A percentile compares a stretch with the other conserved stretches of the same genome.
phyloP scores from a whole-genome alignment of 2,888 invertebrate genomes.

The Zygaena filipendulae region DNA sequence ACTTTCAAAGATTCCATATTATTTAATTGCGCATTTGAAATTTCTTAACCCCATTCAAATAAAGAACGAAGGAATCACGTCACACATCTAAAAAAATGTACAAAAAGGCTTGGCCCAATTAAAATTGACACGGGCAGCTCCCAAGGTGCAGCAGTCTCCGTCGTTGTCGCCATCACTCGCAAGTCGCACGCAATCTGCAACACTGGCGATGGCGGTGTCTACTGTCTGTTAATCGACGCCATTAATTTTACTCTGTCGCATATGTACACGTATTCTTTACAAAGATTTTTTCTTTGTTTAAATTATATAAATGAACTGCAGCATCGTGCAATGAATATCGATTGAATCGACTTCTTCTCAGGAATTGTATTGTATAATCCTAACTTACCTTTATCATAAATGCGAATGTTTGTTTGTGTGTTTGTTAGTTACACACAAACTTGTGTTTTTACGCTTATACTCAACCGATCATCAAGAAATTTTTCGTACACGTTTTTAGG shows the following conservation, averaged over 20 bases:
- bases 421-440: too few relatives aligned
- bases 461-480: too few relatives aligned
- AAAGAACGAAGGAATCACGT: slow-evolving; percentile 38
- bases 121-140: slow-evolving; percentile 60
- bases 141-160: too few relatives aligned
- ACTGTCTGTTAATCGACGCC: slow-evolving; percentile 57
- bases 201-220: slow-evolving; percentile 29
- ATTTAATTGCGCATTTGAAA: too few relatives aligned
- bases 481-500: too few relatives aligned
- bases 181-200: slow-evolving; percentile 60
- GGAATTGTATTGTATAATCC: too few relatives aligned
- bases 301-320: slow-evolving; percentile 36
- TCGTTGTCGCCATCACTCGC: slow-evolving; percentile 46
- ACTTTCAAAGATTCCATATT: too few relatives aligned
- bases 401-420: too few relatives aligned
- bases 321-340: slow-evolving; percentile 18
- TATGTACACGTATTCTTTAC: slow-evolving; percentile 38
- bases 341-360: too few relatives aligned
- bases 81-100: slow-evolving; percentile 44
- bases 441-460: too few relatives aligned
- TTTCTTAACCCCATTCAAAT: slow-evolving; percentile 55
- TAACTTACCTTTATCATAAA: too few relatives aligned
- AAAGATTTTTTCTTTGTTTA: slow-evolving; percentile 28
- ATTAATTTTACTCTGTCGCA: slow-evolving; percentile 57
- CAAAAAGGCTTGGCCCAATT: slow-evolving; percentile 58